These are phyloP conservation scores for Lepidonotus clava DNA, from an alignment of 2,888 invertebrate species.

Conservation along the genomic window DNA sequence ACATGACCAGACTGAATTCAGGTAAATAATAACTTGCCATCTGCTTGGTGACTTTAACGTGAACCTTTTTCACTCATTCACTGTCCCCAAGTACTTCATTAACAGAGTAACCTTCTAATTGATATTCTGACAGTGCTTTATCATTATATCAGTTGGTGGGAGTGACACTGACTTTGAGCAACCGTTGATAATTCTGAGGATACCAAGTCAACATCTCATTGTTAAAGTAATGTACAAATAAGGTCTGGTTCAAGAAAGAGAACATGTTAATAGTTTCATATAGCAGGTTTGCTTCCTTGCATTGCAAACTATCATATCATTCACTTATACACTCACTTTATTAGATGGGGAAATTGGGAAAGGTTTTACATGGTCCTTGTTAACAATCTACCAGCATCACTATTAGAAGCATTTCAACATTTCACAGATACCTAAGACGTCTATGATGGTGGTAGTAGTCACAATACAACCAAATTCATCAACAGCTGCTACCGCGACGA, in stretches of 20 bases:
- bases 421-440: slow-evolving; percentile 1
- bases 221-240: slow-evolving; percentile 5
- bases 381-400: background rate
- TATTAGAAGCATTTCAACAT: background rate
- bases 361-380: background rate
- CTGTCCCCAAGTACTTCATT: background rate
- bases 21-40: background rate
- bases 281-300: background rate
- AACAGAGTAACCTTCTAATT: background rate
- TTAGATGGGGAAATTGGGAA: background rate
- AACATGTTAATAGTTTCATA: background rate
- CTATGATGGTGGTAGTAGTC: background rate
- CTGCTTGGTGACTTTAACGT: background rate
- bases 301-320: background rate
- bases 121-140: background rate
- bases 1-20: background rate
- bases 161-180: slow-evolving; percentile 36
- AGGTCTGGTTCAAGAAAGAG: background rate
- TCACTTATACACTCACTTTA: background rate
- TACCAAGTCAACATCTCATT: slow-evolving; percentile 12
- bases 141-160: background rate
- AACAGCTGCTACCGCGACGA: too few species aligned
- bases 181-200: slow-evolving; percentile 1
- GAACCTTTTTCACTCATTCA: background rate
- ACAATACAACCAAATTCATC: background rate